A percentile compares a stretch with the other conserved stretches of the same genome.
Conservation (phyloP, 1,140 invertebrate genomes). For the Trinorchestia longiramus region DNA sequence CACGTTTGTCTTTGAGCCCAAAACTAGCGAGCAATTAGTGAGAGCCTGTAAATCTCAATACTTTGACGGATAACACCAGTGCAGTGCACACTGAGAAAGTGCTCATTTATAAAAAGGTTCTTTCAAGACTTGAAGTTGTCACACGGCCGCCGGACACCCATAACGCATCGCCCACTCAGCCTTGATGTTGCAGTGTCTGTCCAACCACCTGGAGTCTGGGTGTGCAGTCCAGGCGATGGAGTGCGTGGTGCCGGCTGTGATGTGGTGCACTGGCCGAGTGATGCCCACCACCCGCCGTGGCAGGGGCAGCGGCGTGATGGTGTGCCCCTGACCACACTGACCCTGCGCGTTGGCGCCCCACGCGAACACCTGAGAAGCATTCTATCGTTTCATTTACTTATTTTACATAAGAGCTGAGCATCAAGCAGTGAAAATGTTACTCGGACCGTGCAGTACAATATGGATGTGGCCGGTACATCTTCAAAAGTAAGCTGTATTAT, state of each 20-base stretch:
- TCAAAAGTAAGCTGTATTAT: too few relatives aligned
- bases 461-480: not conserved
- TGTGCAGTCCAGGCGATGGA: conserved; percentile 79
- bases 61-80: too few relatives aligned
- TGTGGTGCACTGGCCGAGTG: conserved; percentile 75
- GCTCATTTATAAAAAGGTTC: too few relatives aligned
- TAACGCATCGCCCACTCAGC: too few relatives aligned
- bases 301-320: conserved; percentile 76
- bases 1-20: too few relatives aligned
- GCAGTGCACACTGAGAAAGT: too few relatives aligned
- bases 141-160: too few relatives aligned
- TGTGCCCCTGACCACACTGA: conserved; percentile 79
- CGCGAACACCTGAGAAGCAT: conserved; percentile 73
- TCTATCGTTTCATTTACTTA: not conserved
- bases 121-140: too few relatives aligned
- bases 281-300: conserved; percentile 77
- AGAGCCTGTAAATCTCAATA: too few relatives aligned
- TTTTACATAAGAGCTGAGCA: not conserved
- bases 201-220: conserved; percentile 67
- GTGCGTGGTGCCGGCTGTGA: conserved; percentile 80
- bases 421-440: not conserved
- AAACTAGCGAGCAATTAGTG: too few relatives aligned
- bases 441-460: not conserved
- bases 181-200: too few relatives aligned
- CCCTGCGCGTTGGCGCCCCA: conserved; percentile 82